Base-by-base conservation (phyloP, 2,888 invertebrate species). In the Seira ritae region DNA sequence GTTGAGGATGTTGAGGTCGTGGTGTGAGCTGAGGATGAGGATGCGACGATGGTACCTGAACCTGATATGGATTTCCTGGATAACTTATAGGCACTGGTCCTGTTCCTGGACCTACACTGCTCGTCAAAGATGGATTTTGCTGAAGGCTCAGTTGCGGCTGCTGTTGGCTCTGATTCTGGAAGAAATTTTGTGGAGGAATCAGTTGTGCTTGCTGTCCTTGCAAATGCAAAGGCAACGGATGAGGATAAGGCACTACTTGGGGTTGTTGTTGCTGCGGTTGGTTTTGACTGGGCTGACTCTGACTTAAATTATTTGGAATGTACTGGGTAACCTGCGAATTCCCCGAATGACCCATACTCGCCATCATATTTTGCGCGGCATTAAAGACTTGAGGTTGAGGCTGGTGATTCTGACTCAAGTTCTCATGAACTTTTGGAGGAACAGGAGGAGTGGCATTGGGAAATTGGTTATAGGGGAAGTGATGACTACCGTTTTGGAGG, bases 1-100 rank as follows among this genome's bases (percentile, higher is more conserved):
- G 74, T 24, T 77, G 77, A 1, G 20, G n/a, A n/a, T n/a, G 69
- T 69, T 69, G 69, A 17, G 15, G 65, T 65, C 19, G 65, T 19
- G 17, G 17, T n/a, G 60, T 19, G 20, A 60, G 67, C 19, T 67
- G 20, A 19, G 17, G n/a, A 20, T 31, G 31, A 31, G 19, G 15
- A 67, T 22, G n/a, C 15, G 23, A 67, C 2, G 20, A 67, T n/a
- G n/a, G n/a, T 0, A 20, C 8, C 12, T 71, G 70, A 1, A 55
- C 0, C n/a, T 72, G 71, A 37, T 1, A 31, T 24, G 37, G 12
- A 62, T 31, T 23, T 17, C 74, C 66, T n/a, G n/a, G n/a, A n/a
- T n/a, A 15, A 50, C 15, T 12, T 50, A 50, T 15, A 12, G 10
- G 15, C 15, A 12, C 10, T 50, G 50, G 20, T 60, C 20, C 60